These are phyloP conservation scores for Electrona antarctica DNA, from an alignment of 2,113 vertebrate species.

Conservation along the genomic window DNA sequence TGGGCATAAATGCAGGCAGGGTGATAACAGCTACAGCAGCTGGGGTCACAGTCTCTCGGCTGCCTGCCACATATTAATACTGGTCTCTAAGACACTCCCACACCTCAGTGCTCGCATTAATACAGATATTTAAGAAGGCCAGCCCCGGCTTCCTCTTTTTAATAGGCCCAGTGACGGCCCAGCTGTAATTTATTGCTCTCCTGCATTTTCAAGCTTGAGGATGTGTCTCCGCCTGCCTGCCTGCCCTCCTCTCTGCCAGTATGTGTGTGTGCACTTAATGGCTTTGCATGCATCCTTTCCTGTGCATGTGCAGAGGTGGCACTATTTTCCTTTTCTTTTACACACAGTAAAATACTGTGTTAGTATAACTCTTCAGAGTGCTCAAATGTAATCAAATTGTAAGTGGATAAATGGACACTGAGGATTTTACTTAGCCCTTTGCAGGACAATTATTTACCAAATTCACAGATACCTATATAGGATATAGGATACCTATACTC, in stretches of 20 bases:
- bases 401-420: too few species aligned
- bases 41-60: constrained; percentile 13
- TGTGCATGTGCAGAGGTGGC: not conserved
- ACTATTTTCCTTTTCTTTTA: not conserved
- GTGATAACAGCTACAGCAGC: not conserved
- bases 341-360: too few species aligned
- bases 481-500: too few species aligned
- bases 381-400: too few species aligned
- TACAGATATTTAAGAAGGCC: constrained; percentile 11
- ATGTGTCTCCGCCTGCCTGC: constrained; percentile 24
- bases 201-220: constrained; percentile 23
- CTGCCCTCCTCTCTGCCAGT: constrained; percentile 2
- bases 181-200: constrained; percentile 51
- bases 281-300: not conserved
- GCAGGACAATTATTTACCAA: too few species aligned
- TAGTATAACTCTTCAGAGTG: too few species aligned
- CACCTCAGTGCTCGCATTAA: constrained; percentile 20
- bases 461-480: too few species aligned
- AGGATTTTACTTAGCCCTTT: not conserved
- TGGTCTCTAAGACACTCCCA: constrained; percentile 3
- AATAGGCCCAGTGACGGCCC: constrained; percentile 43
- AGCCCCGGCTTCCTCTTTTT: not conserved
- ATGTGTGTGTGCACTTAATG: not conserved
- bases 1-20: constrained; percentile 19
- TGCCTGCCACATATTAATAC: constrained; percentile 18